Evolutionary conservation across 2,888 invertebrate species (phyloP), one percentile per base, ranked within the genome.

Genomic region (Eulithis testata): DNA sequence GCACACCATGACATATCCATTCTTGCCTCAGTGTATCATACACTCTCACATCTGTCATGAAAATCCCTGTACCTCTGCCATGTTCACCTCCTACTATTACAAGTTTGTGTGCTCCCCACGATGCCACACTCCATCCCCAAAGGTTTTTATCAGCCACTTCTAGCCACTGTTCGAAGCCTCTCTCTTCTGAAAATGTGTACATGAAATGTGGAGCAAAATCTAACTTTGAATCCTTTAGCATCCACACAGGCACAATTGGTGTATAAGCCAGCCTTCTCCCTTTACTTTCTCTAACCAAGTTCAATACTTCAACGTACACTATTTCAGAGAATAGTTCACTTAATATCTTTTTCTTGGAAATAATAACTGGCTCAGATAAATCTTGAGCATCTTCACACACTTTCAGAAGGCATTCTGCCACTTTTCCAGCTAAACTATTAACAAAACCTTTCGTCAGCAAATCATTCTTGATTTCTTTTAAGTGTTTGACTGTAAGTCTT

Each of bases 51-150:
- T 87, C 87, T 59, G 72, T 87, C 82, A 85, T 83, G 67, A 88
- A 92, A 1, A 71, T 63, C 0, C 91, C 91, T 1, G 85, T 85
- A 0, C 92, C 92, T 71, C 86, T 77, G 0, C 88, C 89, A 75
- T 80, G 76, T 68, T 93, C 92, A 4, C 93, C 93, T 54, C 91
- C 82, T 3, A 88, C 88, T 31, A 90, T 74, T 0, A 91, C 83
- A 21, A 92, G 66, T 68, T 83, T 90, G 5, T 82, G 84, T 8
- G 81, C 72, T 3, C 89, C 88, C 90, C 90, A 92, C 1, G 82
- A 72, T 0, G 81, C 76, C n/a, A 89, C 71, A 75, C 79, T 88
- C 91, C 91, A 92, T 2, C 93, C 93, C 93, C 93, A 93, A 45
- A 91, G 73, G 62, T 81, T 78, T 43, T 82, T 85, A n/a, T 89